These are phyloP conservation scores for Dendroctonus valens DNA, from an alignment of 1,140 invertebrate species.

Conservation along the genomic window DNA sequence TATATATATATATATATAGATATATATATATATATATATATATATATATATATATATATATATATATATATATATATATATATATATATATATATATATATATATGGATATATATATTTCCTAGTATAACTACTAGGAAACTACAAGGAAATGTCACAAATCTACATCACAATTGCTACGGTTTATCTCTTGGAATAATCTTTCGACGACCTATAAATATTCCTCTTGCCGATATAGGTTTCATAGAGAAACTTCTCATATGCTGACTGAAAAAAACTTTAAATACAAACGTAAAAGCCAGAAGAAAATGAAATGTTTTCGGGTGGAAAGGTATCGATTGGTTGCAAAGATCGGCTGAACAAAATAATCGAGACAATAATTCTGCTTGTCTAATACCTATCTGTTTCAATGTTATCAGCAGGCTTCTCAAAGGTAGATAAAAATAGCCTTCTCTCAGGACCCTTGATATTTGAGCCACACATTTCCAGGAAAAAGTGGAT, in stretches of 20 bases:
- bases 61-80: too few species aligned
- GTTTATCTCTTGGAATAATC: conserved; percentile 30
- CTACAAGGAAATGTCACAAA: conserved; percentile 35
- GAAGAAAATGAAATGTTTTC: not conserved
- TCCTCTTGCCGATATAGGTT: conserved; percentile 8
- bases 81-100: too few species aligned
- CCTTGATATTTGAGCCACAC: conserved; percentile 12
- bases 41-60: too few species aligned
- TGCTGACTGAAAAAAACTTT: not conserved
- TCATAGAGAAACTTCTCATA: conserved; percentile 1
- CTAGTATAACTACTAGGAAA: conserved; percentile 27
- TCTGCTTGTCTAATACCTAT: conserved; percentile 1
- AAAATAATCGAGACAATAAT: too few species aligned
- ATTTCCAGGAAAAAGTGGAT: conserved; percentile 13
- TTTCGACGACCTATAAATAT: conserved; percentile 34
- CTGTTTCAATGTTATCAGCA: conserved; percentile 8
- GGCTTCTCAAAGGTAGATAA: conserved; percentile 9
- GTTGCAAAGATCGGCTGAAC: too few species aligned
- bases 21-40: too few species aligned
- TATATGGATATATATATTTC: too few species aligned
- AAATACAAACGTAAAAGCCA: not conserved
- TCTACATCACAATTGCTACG: conserved; percentile 33
- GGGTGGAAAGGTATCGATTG: too few species aligned
- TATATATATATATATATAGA: too few species aligned
- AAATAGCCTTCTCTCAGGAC: conserved; percentile 3